Evolutionary conservation across 1,140 invertebrate genomes (phyloP).

Genomic region (Cherax destructor): DNA sequence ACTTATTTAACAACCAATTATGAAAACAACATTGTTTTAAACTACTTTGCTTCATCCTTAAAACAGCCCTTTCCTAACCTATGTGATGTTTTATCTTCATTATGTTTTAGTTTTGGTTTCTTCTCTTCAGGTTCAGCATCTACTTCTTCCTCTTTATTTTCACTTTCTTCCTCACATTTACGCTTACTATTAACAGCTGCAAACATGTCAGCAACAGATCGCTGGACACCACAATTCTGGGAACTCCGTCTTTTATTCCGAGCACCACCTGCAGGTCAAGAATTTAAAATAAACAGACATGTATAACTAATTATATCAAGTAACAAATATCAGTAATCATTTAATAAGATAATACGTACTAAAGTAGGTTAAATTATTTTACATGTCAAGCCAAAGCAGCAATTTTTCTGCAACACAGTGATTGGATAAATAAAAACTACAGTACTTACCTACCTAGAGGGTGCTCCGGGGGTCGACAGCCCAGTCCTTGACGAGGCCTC

Average conservation of each 20-base stretch:
- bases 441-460: too few relatives aligned
- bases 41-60: not conserved
- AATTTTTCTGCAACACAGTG: too few relatives aligned
- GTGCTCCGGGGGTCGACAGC: too few relatives aligned
- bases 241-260: slow-evolving; percentile 11
- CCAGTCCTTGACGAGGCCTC: too few relatives aligned
- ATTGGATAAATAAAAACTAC: too few relatives aligned
- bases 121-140: slow-evolving; percentile 15
- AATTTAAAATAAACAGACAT: too few relatives aligned
- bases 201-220: slow-evolving; percentile 49
- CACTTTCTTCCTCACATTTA: slow-evolving; percentile 4
- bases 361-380: too few relatives aligned
- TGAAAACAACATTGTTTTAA: not conserved
- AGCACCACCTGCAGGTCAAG: not conserved
- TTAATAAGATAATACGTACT: not conserved
- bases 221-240: not conserved
- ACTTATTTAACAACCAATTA: not conserved
- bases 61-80: not conserved
- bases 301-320: too few relatives aligned
- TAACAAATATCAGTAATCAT: too few relatives aligned
- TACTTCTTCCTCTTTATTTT: not conserved
- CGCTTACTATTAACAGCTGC: slow-evolving; percentile 1
- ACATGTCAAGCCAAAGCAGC: too few relatives aligned
- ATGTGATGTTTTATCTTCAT: not conserved
- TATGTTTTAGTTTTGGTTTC: not conserved